Conservation (phyloP, 2,113 vertebrate genomes). For the Ia io region DNA sequence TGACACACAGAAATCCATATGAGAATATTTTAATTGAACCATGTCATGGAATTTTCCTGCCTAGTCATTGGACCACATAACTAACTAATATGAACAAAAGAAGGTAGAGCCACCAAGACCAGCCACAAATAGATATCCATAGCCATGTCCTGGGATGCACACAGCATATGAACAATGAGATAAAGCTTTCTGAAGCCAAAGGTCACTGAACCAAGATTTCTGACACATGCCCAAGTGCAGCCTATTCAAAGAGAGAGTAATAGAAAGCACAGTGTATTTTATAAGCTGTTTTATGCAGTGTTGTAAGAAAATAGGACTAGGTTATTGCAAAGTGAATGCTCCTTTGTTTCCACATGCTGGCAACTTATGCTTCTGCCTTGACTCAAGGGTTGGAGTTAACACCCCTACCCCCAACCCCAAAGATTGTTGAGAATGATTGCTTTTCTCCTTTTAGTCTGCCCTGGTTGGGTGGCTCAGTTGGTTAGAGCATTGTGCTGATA, state of each 20-base stretch:
- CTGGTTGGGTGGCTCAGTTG: no score
- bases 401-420: accelerated
- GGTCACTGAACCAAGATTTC: neutral
- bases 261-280: neutral
- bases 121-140: neutral
- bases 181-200: neutral
- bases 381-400: neutral
- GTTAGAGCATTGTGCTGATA: no score
- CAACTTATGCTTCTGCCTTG: neutral
- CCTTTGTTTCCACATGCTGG: constrained; percentile 22
- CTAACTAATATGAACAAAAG: neutral
- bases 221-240: neutral
- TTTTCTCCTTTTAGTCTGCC: constrained; percentile 21
- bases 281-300: neutral
- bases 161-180: neutral
- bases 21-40: neutral
- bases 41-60: neutral
- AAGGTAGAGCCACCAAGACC: neutral
- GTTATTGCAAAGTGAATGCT: neutral
- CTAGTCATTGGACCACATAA: neutral
- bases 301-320: neutral
- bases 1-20: neutral
- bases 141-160: neutral
- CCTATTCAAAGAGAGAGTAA: neutral
- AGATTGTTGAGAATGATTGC: neutral